These are phyloP conservation scores for Heliconius nattereri DNA, from an alignment of 1,140 invertebrate genomes.

Conservation along the genomic window DNA sequence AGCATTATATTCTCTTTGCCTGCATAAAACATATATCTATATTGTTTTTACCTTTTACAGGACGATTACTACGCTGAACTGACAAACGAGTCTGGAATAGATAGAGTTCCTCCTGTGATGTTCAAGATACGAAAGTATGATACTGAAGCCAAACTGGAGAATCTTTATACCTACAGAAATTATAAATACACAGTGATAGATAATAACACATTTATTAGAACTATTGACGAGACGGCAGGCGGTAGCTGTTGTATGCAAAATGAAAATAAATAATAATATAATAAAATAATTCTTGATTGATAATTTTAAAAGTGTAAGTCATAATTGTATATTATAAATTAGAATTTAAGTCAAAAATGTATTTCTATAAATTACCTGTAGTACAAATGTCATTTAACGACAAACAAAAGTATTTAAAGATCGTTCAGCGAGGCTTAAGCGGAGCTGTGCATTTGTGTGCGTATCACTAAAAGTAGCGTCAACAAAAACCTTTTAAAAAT, in stretches of 20 bases:
- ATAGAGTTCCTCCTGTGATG: constrained; percentile 70
- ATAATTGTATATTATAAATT: no score
- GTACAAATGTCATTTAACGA: no score
- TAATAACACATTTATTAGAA: constrained; percentile 61
- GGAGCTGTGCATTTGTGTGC: no score
- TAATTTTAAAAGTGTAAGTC: no score
- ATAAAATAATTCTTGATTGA: neutral
- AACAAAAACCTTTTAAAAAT: no score
- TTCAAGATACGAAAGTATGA: constrained; percentile 65
- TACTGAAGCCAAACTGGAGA: constrained; percentile 61
- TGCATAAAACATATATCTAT: no score
- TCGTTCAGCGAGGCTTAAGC: no score
- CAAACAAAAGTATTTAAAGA: no score
- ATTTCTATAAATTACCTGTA: no score
- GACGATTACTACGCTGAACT: constrained; percentile 70
- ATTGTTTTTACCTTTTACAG: constrained; percentile 46
- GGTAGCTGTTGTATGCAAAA: neutral
- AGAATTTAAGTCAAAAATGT: no score
- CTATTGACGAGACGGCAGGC: neutral
- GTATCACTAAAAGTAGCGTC: no score
- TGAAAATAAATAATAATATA: neutral
- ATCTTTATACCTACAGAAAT: constrained; percentile 73
- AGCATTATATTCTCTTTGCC: no score
- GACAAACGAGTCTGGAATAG: constrained; percentile 69
- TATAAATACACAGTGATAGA: constrained; percentile 72